Evolutionary conservation across 2,888 invertebrate genomes (phyloP).

Genomic region (Eupithecia tripunctaria): DNA sequence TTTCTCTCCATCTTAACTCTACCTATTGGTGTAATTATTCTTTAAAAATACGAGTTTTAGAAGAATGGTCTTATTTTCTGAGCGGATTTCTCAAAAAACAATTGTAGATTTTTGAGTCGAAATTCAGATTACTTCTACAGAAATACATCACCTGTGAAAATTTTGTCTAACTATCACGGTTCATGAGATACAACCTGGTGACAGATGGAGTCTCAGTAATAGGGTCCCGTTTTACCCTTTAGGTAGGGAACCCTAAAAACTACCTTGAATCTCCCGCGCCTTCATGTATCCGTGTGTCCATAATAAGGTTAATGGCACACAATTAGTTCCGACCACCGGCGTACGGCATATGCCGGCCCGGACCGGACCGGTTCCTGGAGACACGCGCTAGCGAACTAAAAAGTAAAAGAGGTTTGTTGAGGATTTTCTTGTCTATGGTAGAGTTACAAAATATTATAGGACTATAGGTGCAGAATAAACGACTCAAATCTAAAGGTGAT

Average conservation of each 20-base stretch:
- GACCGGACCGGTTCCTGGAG: constrained; percentile 56
- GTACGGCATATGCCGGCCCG: constrained; percentile 44
- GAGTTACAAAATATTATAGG: neutral
- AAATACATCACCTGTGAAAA: no score
- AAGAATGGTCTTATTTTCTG: no score
- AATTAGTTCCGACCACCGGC: constrained; percentile 71
- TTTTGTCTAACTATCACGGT: no score
- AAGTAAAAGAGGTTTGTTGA: constrained; percentile 9
- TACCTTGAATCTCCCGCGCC: constrained; percentile 6
- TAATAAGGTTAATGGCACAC: constrained; percentile 69
- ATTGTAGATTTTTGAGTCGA: no score
- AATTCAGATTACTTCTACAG: no score
- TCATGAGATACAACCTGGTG: no score
- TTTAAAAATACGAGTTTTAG: no score
- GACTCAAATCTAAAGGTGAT: neutral
- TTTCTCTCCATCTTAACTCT: neutral
- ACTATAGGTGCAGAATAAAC: neutral
- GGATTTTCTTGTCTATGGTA: constrained; percentile 11
- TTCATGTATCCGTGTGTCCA: constrained; percentile 22
- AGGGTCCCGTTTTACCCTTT: no score
- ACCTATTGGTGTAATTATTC: no score
- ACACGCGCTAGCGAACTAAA: constrained; percentile 13
- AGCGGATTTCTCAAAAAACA: no score
- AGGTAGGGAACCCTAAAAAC: no score
- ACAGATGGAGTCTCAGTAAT: no score